Base-by-base conservation (phyloP, 2,797 vertebrate species). In the Sarcophilus harrisii region DNA sequence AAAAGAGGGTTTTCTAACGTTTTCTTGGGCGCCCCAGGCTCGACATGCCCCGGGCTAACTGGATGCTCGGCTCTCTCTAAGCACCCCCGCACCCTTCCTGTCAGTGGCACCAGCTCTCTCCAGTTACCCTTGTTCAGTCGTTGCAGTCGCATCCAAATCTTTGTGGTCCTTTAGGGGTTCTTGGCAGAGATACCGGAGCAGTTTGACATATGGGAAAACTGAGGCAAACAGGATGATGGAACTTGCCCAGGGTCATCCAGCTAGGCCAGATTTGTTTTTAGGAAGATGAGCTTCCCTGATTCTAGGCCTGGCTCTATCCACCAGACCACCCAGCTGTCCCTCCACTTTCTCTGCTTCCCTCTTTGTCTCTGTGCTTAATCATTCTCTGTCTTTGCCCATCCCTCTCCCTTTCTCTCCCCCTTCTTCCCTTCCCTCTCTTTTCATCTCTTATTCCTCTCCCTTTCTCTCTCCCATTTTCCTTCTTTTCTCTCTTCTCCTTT, bases 31-130 rank as follows among this genome's bases (percentile, higher is more conserved):
- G 0, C 9, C 21, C 4, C 3, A 3, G 73, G 10, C 10, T 87
- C 73, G 11, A 1, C 24, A 4, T 6, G 32, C 4, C 32, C 66
- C 1, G 0, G 4, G 21, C n/a, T 73, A 18, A 58, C 1, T n/a
- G 16, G n/a, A 5, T n/a, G 14, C 18, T 29, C n/a, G 38, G n/a
- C 38, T 38, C n/a, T 81, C 73, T 45, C n/a, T 9, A 27, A 24
- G 12, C 2, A 8, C 38, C n/a, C n/a, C n/a, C 32, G 0, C 11
- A 12, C 32, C n/a, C n/a, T 24, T 21, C 38, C 66, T 18, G 21
- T 73, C 66, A 73, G n/a, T 24, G 6, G 66, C 16, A 38, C n/a
- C 3, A 24, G 2, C 66, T 8, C n/a, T 45, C n/a, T 0, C n/a
- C 18, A 21, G 32, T 73, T 4, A 24, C 21, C 66, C 38, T 45